These are phyloP conservation scores for Dipodomys stephensi DNA, from an alignment of 2,113 vertebrate species.

Conservation along the genomic window DNA sequence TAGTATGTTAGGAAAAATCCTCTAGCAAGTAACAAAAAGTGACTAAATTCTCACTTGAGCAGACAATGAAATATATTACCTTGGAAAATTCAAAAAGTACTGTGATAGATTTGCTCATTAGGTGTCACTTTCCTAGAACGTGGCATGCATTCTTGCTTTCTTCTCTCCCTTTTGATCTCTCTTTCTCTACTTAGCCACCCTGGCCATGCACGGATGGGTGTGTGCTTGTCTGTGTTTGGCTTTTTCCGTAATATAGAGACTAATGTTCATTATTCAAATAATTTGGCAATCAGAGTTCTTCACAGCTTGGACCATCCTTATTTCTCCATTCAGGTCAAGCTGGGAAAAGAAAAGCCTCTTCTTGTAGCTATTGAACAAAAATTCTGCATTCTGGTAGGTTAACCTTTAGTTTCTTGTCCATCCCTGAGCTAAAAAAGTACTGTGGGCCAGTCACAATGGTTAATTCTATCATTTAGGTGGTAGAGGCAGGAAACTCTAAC, in stretches of 20 bases:
- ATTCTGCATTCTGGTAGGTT: background rate
- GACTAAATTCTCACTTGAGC: background rate
- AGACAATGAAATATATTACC: background rate
- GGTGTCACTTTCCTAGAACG: background rate
- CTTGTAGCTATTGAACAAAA: background rate
- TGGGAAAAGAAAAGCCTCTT: background rate
- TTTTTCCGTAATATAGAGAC: background rate
- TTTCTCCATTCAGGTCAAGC: background rate
- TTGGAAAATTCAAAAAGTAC: background rate
- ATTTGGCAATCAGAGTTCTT: background rate
- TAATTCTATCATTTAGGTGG: no score
- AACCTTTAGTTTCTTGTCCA: background rate
- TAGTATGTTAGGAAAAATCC: conserved; percentile 9
- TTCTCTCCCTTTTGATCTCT: no score
- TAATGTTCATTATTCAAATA: background rate
- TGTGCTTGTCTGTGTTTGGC: background rate
- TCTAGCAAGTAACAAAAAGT: background rate
- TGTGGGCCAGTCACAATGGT: no score
- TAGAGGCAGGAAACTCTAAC: no score
- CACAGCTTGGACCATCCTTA: background rate
- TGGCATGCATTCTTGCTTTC: background rate
- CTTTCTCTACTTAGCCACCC: background rate
- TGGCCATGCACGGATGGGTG: background rate
- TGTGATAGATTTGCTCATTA: background rate
- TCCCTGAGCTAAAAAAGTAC: background rate